A percentile compares a stretch with the other conserved stretches of the same genome.
phyloP scores from a whole-genome alignment of 2,797 vertebrate species.

The Yasuhikotakia modesta region DNA sequence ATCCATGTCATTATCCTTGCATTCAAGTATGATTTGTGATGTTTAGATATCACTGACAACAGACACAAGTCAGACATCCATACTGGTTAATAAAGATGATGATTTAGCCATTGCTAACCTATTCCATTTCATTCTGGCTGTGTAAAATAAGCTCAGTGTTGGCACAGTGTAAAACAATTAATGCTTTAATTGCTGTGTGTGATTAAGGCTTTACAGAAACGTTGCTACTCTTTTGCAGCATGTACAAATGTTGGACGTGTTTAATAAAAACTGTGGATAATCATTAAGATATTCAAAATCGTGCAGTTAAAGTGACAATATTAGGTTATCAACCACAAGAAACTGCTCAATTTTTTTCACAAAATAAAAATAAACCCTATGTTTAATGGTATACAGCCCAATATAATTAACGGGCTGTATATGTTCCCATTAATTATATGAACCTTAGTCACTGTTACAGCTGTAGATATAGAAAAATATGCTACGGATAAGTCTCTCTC shows the following conservation, averaged over 20 bases:
- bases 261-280: not conserved
- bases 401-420: no score
- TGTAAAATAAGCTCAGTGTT: not conserved
- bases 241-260: not conserved
- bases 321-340: not conserved
- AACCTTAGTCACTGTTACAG: not conserved
- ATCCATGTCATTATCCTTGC: slow-evolving; percentile 27
- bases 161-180: not conserved
- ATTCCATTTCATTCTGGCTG: no score
- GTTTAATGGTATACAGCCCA: no score
- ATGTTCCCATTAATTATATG: not conserved
- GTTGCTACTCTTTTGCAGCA: no score
- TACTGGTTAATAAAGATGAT: not conserved
- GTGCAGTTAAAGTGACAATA: not conserved
- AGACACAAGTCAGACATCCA: not conserved
- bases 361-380: no score
- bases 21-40: slow-evolving; percentile 22
- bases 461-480: not conserved
- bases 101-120: not conserved
- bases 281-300: not conserved
- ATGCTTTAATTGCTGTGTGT: not conserved
- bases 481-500: not conserved
- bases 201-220: no score
- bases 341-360: no score
- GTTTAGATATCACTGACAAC: not conserved